Evolutionary conservation across 2,888 invertebrate genomes (phyloP), one percentile per base, ranked within the genome.

Genomic region (Rhingia campestris): DNA sequence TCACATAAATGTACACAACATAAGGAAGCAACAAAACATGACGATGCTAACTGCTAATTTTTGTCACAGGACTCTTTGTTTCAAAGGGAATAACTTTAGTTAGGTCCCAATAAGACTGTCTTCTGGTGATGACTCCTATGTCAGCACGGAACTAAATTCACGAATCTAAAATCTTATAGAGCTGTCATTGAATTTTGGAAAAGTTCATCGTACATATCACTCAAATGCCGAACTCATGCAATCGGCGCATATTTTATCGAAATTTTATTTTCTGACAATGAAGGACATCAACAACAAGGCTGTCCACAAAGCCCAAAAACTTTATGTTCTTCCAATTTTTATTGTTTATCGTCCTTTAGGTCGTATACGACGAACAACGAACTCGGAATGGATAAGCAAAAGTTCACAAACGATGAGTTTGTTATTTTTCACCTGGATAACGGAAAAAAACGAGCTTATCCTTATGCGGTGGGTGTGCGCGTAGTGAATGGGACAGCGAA

Each of bases 371-470:
- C 51, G 12, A 59, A 61, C 59, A 54, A 67, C 43, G 5, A 43
- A 69, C 22, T 6, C n/a, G 30, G 69, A 69, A 69, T 49, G 54
- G 58, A 64, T 64, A 64, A 49, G 43, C 56, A 81, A 75, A 75
- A 81, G 56, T 74, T 63, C 64, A 41, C 51, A 70, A 75, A 69
- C 64, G 75, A 75, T 70, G 69, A 81, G 75, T 64, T 81, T 81
- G 81, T 75, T 81, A 70, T 75, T 63, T 64, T 70, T 53, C 64
- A 69, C 45, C 35, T 53, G 64, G 54, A 70, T 33, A 51, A 2
- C 22, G 22, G 49, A n/a, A n/a, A 47, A 69, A 56, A 75, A 63
- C 47, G 41, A 76, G 49, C 49, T 73, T 59, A 58, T 66, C 58
- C 59, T 22, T 32, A 39, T n/a, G 10, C 35, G 32, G 7, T 33